Conservation (phyloP, 2,797 vertebrate species). For the Adelosebastes latens region DNA sequence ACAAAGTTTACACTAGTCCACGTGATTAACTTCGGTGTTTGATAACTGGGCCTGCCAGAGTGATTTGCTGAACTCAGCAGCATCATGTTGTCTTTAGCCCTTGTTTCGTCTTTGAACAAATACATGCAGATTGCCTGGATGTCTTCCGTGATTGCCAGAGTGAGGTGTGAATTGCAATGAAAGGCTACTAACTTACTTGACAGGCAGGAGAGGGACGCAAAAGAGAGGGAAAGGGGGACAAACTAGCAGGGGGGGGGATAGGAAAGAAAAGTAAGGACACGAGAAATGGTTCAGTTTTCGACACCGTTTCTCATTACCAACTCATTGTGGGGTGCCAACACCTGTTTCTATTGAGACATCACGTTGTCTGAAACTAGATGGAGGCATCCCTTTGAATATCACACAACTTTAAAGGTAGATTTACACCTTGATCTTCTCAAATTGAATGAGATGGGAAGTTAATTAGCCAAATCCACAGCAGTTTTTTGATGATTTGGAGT, state of each 20-base stretch:
- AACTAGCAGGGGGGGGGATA: not conserved
- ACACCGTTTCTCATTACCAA: not conserved
- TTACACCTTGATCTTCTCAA: conserved; percentile 38
- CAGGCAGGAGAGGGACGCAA: not conserved
- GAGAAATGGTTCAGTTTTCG: not conserved
- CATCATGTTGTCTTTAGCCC: conserved; percentile 40
- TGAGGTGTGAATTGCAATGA: conserved; percentile 36
- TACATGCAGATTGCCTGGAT: conserved; percentile 47
- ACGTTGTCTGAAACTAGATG: conserved; percentile 33
- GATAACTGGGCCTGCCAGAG: conserved; percentile 35
- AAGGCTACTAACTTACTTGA: conserved; percentile 8
- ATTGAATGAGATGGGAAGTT: conserved; percentile 16
- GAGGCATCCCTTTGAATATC: conserved; percentile 35
- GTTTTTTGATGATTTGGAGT: conserved; percentile 24
- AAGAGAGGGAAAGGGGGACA: not conserved
- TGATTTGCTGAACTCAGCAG: conserved; percentile 63
- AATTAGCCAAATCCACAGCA: conserved; percentile 44
- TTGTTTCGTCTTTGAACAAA: conserved; percentile 55
- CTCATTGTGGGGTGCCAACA: conserved; percentile 33
- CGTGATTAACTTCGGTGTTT: conserved; percentile 63
- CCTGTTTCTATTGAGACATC: conserved; percentile 26
- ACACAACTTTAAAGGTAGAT: conserved; percentile 15
- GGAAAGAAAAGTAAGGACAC: not conserved
- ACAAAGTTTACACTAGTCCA: conserved; percentile 33
- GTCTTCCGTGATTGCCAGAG: conserved; percentile 50